A percentile compares a stretch with the other conserved stretches of the same genome.
phyloP scores from a whole-genome alignment of 2,113 vertebrate genomes.

The Micromys minutus region DNA sequence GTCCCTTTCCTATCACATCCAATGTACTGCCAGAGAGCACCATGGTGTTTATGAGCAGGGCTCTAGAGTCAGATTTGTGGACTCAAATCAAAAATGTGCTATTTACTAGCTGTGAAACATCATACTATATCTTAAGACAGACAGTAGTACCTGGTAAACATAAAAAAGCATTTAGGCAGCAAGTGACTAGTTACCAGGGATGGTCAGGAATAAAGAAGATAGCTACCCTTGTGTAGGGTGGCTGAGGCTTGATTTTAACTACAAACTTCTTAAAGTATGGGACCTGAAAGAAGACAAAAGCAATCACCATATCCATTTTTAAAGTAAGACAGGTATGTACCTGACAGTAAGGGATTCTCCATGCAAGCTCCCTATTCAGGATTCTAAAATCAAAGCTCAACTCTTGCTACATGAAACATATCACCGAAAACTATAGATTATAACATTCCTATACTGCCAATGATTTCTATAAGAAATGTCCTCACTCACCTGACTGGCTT shows the following conservation, averaged over 20 bases:
- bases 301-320: background rate
- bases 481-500: constrained; percentile 89
- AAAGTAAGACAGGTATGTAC: background rate
- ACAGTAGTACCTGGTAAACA: background rate
- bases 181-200: background rate
- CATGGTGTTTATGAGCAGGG: background rate
- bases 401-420: constrained; percentile 20
- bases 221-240: background rate
- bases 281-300: background rate
- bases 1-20: constrained; percentile 3
- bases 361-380: background rate
- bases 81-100: constrained; percentile 1
- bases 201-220: background rate
- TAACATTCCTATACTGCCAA: constrained; percentile 11
- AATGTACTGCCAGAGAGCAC: background rate
- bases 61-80: constrained; percentile 15
- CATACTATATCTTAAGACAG: background rate
- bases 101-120: constrained; percentile 1
- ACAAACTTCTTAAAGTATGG: background rate
- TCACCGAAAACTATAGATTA: background rate
- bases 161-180: background rate
- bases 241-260: background rate
- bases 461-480: background rate
- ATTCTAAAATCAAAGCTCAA: background rate
- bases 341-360: background rate